Percentiles rank a stretch among this genome's conserved stretches.
phyloP scores from a whole-genome alignment of 92 coral and sea anemone species.

The Hydrozoanthus gracilis region DNA sequence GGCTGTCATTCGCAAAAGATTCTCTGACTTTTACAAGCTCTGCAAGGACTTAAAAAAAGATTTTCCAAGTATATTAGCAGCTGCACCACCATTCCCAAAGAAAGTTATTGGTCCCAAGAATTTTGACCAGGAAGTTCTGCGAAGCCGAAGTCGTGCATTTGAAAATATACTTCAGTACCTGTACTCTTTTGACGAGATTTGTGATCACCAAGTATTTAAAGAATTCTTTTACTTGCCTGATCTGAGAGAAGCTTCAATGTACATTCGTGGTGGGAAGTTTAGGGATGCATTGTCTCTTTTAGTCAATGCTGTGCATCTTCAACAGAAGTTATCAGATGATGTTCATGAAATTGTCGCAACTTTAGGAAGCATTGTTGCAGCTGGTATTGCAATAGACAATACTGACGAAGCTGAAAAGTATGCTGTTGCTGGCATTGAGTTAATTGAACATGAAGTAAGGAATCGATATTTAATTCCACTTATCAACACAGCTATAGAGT shows the following conservation, averaged over 20 bases:
- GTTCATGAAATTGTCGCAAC: constrained; percentile 85
- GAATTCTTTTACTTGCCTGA: constrained; percentile 90
- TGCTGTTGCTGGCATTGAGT: constrained; percentile 82
- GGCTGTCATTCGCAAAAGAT: constrained; percentile 87
- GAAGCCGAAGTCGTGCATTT: constrained; percentile 71
- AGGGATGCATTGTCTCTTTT: constrained; percentile 76
- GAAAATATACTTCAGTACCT: constrained; percentile 69
- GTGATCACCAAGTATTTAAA: constrained; percentile 74
- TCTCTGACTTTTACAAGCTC: constrained; percentile 89
- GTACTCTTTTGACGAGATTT: constrained; percentile 62
- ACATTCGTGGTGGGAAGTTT: constrained; percentile 89
- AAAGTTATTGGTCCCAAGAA: constrained; percentile 86
- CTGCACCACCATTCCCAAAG: constrained; percentile 77
- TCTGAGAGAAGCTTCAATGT: constrained; percentile 77
- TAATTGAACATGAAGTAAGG: constrained; percentile 65
- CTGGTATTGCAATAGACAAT: constrained; percentile 76
- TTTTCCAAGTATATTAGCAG: constrained; percentile 72
- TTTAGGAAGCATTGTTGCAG: constrained; percentile 83
- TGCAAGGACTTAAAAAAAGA: constrained; percentile 84
- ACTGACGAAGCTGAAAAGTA: constrained; percentile 86
- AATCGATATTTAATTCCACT: constrained; percentile 83
- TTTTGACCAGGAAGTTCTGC: constrained; percentile 70
- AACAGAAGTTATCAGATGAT: constrained; percentile 89
- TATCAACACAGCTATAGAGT: constrained; percentile 70
- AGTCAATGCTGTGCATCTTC: constrained; percentile 91